Evolutionary conservation across 2,113 vertebrate species (phyloP), one percentile per base, ranked within the genome.

Genomic region (Paratilapia polleni): DNA sequence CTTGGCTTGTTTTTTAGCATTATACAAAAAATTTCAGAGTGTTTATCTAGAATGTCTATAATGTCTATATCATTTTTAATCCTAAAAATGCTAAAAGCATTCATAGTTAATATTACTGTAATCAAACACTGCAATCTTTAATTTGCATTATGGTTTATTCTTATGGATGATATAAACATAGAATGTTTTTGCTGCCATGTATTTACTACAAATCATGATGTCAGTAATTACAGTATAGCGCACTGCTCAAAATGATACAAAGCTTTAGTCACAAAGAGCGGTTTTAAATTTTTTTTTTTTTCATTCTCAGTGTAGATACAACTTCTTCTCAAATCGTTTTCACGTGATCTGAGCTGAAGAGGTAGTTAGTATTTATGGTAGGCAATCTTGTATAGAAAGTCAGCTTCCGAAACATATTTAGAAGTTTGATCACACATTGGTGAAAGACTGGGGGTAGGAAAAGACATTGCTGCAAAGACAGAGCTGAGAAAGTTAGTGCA

Each of bases 401-500:
- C 61, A 76, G 77, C 70, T 81, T 85, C 61, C 26, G 61, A 57
- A 62, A 80, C 79, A 85, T 64, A 80, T 83, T 86, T 78, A 87
- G 66, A 89, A 85, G 82, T 87, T 88, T 60, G 92, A 84, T 87
- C 83, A 87, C 87, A 89, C 54, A 73, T 82, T 2, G 70, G 24
- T 70, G 70, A 57, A 77, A 47, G 28, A 52, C 57, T 20, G 38
- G 61, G 24, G 41, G 49, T 10, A 58, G 20, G 49, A 68, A 63
- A 64, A 81, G 63, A 83, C 76, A 12, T 58, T 80, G 75, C 76
- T 81, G 77, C 57, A 78, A 70, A 88, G 66, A 54, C 38, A 75
- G 62, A 79, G 60, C 52, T 78, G 19, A 79, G 54, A 73, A 59
- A 80, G 74, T 4, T 68, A 81, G 80, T 78, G 64, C 9, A 9